Base-by-base conservation (phyloP, 1,140 invertebrate species). In the Zaprionus ornatus region DNA sequence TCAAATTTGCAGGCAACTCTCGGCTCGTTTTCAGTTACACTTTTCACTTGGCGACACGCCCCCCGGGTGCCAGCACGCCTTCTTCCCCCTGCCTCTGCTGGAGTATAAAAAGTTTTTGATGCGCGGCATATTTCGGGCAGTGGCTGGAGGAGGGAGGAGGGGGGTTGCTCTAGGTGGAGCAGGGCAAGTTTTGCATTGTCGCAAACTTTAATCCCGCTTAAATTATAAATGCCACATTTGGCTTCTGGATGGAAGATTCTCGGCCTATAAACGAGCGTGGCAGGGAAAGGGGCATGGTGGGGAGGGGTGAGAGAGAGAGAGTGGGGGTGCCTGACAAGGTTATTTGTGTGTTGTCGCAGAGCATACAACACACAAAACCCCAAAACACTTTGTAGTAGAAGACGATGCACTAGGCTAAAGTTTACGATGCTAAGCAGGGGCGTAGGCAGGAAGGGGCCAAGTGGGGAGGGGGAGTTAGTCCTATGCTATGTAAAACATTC, bases 201-300 rank as follows among this genome's bases (percentile, higher is more conserved):
- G 62, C 48, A 84, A 88, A 88, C 84, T 88, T 88, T 88, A 88
- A 88, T 88, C 85, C 84, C 78, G 84, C 84, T 90, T 88, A 88
- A 88, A 88, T 88, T 88, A 88, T 88, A 88, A 88, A 88, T 88
- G 84, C 77, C 80, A 90, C 80, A 88, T 88, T 88, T 88, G 84
- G 78, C 85, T 81, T 77, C 66, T 67, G 59, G 32, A 55, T 52
- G 23, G 45, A 23, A 50, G 45, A 50, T 50, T 50, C 45, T 19
- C 19, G 23, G 45, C 45, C 45, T 50, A 50, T 50, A 50, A 50
- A 50, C 10, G 21, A 19, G 45, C 10, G 0, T 10, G 19, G 1
- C 4, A 50, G 19, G 9, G 19, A 2, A 3, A 32, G 29, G 29
- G 29, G 29, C 9, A 32, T n/a, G n/a, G n/a, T n/a, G n/a, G n/a